Evolutionary conservation across 2,797 vertebrate genomes (phyloP), one percentile per base, ranked within the genome.

Genomic region (Melanotaenia maccullochi): DNA sequence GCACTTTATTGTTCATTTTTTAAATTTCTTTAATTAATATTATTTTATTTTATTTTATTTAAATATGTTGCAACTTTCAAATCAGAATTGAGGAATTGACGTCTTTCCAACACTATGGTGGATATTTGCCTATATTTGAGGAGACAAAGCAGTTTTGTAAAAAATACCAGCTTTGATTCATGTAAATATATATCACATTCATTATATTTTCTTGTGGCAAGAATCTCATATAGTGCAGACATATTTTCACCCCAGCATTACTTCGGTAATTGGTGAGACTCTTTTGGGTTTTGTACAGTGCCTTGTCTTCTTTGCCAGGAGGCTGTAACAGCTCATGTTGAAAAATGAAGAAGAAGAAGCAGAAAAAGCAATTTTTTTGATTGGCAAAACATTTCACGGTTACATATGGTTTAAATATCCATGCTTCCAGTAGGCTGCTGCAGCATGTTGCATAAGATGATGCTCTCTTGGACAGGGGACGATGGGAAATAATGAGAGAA

Each of bases 331-430:
- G 54, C 60, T 47, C 4, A 55, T 49, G 65, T 60, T 60, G 22
- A 30, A 56, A 24, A 38, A 22, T 7, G 5, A 33, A 33, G 7
- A 33, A 33, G 7, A 33, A 33, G 28, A 30, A 30, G 6, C 6
- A 33, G 1, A 42, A 49, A 38, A n/a, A 56, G 28, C 40, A 55
- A 60, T 49, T 69, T 71, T 42, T 22, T 28, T 60, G 40, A 60
- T 42, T 57, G 57, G 49, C 42, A 63, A 59, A 66, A 67, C 28
- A 59, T 33, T 20, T 51, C 25, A 62, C 4, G 13, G 2, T 76
- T 73, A 58, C 9, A 68, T 51, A 51, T 51, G 9, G 47, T 9
- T 51, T 51, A 22, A n/a, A 0, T 51, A 9, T n/a, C n/a, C n/a
- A 11, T 22, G 18, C 9, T 22, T 22, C 47, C 20, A 22, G n/a